Evolutionary conservation across 2,113 vertebrate genomes (phyloP).

Genomic region (Corythornis vintsioides): DNA sequence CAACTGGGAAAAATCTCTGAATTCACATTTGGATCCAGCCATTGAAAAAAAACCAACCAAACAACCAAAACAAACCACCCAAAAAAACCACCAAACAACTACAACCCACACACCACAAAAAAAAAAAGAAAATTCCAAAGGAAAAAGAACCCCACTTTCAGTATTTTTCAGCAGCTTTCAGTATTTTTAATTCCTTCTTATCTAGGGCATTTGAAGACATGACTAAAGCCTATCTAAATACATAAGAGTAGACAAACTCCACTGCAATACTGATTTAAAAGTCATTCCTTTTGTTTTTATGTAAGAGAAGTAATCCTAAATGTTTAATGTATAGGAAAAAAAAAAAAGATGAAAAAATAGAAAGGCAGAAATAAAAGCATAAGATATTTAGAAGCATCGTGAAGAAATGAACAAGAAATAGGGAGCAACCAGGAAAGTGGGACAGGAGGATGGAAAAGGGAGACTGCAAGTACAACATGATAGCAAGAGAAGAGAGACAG

Average conservation of each 20-base stretch:
- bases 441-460: neutral
- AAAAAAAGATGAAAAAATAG: conserved; percentile 29
- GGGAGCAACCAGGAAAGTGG: neutral
- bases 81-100: neutral
- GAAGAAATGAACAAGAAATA: neutral
- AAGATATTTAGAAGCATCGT: neutral
- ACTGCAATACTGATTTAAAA: neutral
- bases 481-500: neutral
- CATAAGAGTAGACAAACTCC: neutral
- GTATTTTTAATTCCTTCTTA: neutral
- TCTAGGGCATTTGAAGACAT: neutral
- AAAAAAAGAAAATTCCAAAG: neutral
- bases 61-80: too few relatives aligned
- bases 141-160: neutral
- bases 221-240: neutral
- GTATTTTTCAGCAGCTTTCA: neutral
- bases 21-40: neutral
- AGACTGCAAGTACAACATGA: neutral
- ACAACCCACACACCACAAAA: neutral
- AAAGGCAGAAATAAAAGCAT: neutral
- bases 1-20: neutral
- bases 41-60: neutral
- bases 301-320: neutral
- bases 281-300: neutral
- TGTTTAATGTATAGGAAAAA: conserved; percentile 32